phyloP scores from a whole-genome alignment of 2,797 vertebrate species.

The Enteromius thamalakanensis region DNA sequence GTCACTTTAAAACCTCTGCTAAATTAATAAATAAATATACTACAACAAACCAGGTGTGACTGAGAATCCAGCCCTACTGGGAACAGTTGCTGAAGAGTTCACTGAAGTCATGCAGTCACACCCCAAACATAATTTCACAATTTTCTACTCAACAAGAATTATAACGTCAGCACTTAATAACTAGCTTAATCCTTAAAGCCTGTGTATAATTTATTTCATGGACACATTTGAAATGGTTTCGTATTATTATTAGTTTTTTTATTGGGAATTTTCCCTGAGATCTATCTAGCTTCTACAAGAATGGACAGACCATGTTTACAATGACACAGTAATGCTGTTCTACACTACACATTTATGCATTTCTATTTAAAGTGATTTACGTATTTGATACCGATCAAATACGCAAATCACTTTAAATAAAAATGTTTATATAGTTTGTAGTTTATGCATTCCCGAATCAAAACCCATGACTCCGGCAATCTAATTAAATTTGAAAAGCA shows the following conservation, averaged over 20 bases:
- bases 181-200: background rate
- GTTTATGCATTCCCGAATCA: background rate
- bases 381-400: background rate
- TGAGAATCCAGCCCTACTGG: background rate
- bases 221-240: background rate
- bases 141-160: background rate
- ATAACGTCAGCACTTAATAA: background rate
- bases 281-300: background rate
- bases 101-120: constrained; percentile 21
- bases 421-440: background rate
- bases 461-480: background rate
- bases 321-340: background rate
- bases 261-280: background rate
- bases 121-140: constrained; percentile 15
- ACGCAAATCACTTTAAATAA: no score
- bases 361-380: background rate
- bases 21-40: background rate
- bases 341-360: background rate
- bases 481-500: background rate
- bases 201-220: background rate
- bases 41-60: background rate
- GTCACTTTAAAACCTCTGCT: background rate
- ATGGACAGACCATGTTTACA: background rate
- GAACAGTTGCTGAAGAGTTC: background rate
- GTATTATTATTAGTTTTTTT: background rate